Conservation (phyloP, 2,888 invertebrate species). For the Phaedon cochleariae region DNA sequence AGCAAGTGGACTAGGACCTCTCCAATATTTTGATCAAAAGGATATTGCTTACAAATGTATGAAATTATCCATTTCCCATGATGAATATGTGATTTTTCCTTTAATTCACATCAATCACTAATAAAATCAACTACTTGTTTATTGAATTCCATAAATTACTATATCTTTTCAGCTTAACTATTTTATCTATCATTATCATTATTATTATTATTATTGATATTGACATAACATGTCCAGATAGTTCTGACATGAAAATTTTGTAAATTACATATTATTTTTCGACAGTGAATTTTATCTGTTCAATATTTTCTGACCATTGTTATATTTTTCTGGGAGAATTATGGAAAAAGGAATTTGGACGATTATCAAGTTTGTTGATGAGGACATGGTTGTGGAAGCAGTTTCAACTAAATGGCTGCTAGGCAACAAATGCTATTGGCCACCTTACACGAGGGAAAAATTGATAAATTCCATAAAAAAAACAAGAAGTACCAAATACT, state of each 20-base stretch:
- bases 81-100: slow-evolving; percentile 9
- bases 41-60: slow-evolving; percentile 14
- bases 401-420: slow-evolving; percentile 15
- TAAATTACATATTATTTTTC: no score
- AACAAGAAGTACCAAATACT: slow-evolving; percentile 9
- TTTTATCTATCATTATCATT: no score
- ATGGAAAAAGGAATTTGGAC: slow-evolving; percentile 10
- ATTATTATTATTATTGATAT: no score
- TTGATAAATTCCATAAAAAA: slow-evolving; percentile 5
- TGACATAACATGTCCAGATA: no score
- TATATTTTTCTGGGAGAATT: neutral
- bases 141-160: slow-evolving; percentile 2
- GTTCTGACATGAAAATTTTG: no score
- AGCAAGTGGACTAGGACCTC: neutral
- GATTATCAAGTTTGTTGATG: slow-evolving; percentile 9
- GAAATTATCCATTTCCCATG: slow-evolving; percentile 11
- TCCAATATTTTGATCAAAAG: slow-evolving; percentile 6
- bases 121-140: neutral
- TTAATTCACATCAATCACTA: neutral
- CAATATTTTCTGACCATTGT: neutral
- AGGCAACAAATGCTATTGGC: slow-evolving; percentile 17
- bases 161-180: neutral
- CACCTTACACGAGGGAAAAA: slow-evolving; percentile 11
- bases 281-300: neutral
- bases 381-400: neutral